Conservation (phyloP, 2,888 invertebrate species). For the Glyphotaelius pellucidus region DNA sequence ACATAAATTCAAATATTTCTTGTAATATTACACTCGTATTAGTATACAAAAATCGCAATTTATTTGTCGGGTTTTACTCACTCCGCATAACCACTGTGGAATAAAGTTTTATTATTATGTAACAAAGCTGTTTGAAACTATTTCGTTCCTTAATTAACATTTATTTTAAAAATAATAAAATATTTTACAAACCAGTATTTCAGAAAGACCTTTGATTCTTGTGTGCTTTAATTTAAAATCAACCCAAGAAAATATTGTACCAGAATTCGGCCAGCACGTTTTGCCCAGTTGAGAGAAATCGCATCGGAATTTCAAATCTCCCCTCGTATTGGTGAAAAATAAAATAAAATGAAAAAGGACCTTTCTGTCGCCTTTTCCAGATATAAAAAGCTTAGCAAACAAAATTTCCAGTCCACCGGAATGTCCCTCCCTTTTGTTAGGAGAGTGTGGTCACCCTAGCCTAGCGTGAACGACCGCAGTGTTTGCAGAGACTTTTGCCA, state of each 20-base stretch:
- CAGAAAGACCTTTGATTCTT: slow-evolving; percentile 1
- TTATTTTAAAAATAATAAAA: background rate
- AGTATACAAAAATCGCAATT: background rate
- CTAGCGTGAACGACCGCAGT: slow-evolving; percentile 50
- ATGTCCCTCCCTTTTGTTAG: slow-evolving; percentile 46
- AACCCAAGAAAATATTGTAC: slow-evolving; percentile 33
- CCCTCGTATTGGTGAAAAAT: slow-evolving; percentile 21
- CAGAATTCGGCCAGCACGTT: slow-evolving; percentile 40
- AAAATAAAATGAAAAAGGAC: slow-evolving; percentile 46
- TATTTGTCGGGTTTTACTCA: background rate
- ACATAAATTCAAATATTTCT: no score
- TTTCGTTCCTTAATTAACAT: background rate
- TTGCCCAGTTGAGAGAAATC: slow-evolving; percentile 23
- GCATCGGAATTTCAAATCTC: slow-evolving; percentile 50
- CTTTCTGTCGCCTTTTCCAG: slow-evolving; percentile 43
- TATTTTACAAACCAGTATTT: slow-evolving; percentile 40
- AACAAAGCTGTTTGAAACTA: background rate
- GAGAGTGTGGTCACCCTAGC: slow-evolving; percentile 48
- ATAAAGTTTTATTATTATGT: background rate
- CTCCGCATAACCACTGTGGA: background rate
- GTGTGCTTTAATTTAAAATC: slow-evolving; percentile 39
- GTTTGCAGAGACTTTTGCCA: slow-evolving; percentile 50
- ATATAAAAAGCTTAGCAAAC: slow-evolving; percentile 58
- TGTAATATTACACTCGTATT: no score
- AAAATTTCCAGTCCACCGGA: slow-evolving; percentile 54